These are phyloP conservation scores for Coryphaenoides rupestris DNA, from an alignment of 2,113 vertebrate genomes.

Conservation along the genomic window DNA sequence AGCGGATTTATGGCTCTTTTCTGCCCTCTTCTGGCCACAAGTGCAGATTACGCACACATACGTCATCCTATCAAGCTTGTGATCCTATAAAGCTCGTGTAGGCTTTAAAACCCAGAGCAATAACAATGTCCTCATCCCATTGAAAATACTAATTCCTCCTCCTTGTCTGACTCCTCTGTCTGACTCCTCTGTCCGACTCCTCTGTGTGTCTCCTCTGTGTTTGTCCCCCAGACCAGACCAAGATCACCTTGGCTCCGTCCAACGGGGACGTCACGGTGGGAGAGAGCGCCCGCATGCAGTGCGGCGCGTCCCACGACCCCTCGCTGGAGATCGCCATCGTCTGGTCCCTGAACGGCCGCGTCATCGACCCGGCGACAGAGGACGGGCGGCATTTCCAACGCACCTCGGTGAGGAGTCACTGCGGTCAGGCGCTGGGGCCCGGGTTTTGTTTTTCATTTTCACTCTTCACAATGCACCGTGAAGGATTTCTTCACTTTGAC, in stretches of 20 bases:
- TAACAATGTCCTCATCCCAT: neutral
- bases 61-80: too few relatives aligned
- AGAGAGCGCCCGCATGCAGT: conserved; percentile 87
- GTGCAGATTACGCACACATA: conserved; percentile 6
- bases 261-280: conserved; percentile 87
- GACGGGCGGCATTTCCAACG: conserved; percentile 83
- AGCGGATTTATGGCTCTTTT: conserved; percentile 36
- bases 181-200: neutral
- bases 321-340: conserved; percentile 89
- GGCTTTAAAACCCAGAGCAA: too few relatives aligned
- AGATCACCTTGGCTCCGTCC: conserved; percentile 87
- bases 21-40: conserved; percentile 64
- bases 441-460: neutral
- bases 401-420: conserved; percentile 75
- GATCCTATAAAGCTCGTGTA: too few relatives aligned
- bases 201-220: too few relatives aligned
- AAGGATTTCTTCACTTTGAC: neutral
- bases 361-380: conserved; percentile 86
- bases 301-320: conserved; percentile 84
- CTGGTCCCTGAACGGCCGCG: conserved; percentile 87
- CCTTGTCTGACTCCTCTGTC: neutral
- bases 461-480: too few relatives aligned
- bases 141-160: neutral
- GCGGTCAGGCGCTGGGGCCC: neutral
- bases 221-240: conserved; percentile 90